Conservation (phyloP, 1,140 invertebrate species). For the Plutomurus gul region DNA sequence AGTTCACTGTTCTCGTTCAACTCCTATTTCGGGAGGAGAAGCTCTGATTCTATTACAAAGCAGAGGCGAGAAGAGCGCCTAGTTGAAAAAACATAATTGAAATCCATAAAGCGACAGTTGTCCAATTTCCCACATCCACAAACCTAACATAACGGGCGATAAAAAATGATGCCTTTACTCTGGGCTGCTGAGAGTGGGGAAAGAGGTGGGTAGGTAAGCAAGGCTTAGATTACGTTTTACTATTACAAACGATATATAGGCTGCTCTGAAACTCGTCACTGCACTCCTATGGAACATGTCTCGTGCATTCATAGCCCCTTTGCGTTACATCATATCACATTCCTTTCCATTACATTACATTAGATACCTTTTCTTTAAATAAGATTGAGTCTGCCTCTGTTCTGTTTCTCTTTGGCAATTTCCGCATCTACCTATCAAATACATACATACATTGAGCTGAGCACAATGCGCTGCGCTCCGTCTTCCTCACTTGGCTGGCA, state of each 20-base stretch:
- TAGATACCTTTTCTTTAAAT: too few relatives aligned
- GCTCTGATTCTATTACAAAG: not conserved
- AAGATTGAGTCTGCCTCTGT: too few relatives aligned
- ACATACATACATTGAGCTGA: too few relatives aligned
- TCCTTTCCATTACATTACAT: not conserved
- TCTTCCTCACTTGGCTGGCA: too few relatives aligned
- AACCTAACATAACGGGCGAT: constrained; percentile 21
- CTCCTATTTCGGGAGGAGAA: constrained; percentile 2
- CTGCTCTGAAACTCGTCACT: not conserved
- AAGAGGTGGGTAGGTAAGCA: not conserved
- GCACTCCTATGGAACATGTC: not conserved
- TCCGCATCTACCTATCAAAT: too few relatives aligned
- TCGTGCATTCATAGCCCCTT: not conserved
- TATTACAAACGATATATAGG: too few relatives aligned
- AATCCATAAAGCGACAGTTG: constrained; percentile 46
- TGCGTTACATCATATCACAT: not conserved
- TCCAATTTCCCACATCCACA: constrained; percentile 43
- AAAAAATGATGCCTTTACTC: constrained; percentile 28
- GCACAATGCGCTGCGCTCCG: too few relatives aligned
- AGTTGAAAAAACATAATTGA: constrained; percentile 39
- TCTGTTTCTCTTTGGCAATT: too few relatives aligned
- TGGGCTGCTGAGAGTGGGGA: not conserved
- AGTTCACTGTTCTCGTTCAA: constrained; percentile 1
- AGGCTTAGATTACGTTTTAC: constrained; percentile 10
- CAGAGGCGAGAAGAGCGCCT: constrained; percentile 21